A percentile compares a stretch with the other conserved stretches of the same genome.
phyloP scores from a whole-genome alignment of 2,888 invertebrate genomes.

The Diploptera punctata region DNA sequence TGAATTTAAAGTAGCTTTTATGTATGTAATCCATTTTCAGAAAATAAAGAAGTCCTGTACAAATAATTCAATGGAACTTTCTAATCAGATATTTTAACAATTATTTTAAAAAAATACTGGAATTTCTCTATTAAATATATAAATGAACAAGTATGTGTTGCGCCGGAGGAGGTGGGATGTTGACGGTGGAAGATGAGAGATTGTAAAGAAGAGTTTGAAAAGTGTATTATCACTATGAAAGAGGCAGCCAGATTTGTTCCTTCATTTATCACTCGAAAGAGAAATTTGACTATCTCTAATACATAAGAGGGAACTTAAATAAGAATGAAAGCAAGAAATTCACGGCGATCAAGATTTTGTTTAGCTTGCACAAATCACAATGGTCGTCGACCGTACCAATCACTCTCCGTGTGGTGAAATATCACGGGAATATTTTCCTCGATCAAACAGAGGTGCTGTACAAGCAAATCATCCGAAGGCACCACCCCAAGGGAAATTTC shows the following conservation, averaged over 20 bases:
- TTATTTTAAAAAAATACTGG: no score
- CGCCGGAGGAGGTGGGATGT: background rate
- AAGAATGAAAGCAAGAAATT: background rate
- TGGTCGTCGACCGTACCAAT: slow-evolving; percentile 1
- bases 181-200: slow-evolving; percentile 22
- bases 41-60: no score
- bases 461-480: slow-evolving; percentile 20
- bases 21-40: no score
- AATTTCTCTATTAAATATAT: slow-evolving; percentile 17
- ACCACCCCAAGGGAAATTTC: slow-evolving; percentile 27
- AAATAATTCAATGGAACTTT: no score
- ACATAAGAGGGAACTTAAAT: background rate
- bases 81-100: no score
- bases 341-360: slow-evolving; percentile 12
- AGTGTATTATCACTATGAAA: slow-evolving; percentile 27
- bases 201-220: slow-evolving; percentile 22
- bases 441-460: slow-evolving; percentile 21
- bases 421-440: slow-evolving; percentile 10
- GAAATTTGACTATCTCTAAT: slow-evolving; percentile 16
- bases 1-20: no score
- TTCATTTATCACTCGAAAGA: no score
- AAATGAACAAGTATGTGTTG: slow-evolving; percentile 28
- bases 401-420: background rate
- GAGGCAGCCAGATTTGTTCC: slow-evolving; percentile 8
- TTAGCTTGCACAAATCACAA: slow-evolving; percentile 24